Percentiles rank a stretch among this genome's conserved stretches.
Evolutionary conservation across 2,113 vertebrate genomes (phyloP).

Genomic region (Gadus macrocephalus): DNA sequence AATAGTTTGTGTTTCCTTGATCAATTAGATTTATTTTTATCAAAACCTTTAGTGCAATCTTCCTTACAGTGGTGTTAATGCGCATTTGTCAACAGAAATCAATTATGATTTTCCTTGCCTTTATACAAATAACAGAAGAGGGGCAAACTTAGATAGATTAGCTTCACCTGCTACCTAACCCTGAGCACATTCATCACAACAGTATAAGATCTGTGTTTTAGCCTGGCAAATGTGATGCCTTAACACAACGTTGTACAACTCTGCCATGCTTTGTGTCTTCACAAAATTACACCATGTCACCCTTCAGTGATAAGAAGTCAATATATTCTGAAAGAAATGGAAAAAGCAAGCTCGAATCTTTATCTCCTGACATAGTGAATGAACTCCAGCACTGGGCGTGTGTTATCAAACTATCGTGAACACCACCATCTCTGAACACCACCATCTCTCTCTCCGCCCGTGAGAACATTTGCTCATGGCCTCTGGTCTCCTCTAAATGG

Average conservation of each 20-base stretch:
- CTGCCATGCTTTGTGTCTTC: conserved; percentile 29
- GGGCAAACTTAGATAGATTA: too few relatives aligned
- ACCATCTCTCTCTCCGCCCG: conserved; percentile 41
- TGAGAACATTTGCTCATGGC: conserved; percentile 44
- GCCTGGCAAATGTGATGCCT: conserved; percentile 2
- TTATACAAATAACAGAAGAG: neutral
- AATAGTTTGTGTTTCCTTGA: too few relatives aligned
- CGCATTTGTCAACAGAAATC: too few relatives aligned
- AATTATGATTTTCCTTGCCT: neutral
- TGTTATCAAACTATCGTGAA: conserved; percentile 56
- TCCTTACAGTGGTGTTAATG: neutral
- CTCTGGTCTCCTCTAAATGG: conserved; percentile 50
- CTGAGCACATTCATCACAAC: neutral
- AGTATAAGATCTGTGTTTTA: neutral
- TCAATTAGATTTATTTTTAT: too few relatives aligned
- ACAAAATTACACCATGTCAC: conserved; percentile 37
- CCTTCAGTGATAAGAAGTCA: conserved; percentile 51
- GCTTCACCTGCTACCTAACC: too few relatives aligned
- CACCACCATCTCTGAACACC: conserved; percentile 43
- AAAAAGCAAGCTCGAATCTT: conserved; percentile 53
- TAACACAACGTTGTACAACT: conserved; percentile 15
- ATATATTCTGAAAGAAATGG: conserved; percentile 48
- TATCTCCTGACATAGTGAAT: conserved; percentile 62
- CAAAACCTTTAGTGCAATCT: neutral
- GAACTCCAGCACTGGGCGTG: conserved; percentile 53